These are phyloP conservation scores for Thysanoteuthis rhombus DNA, from an alignment of 2,888 invertebrate genomes.

Conservation along the genomic window DNA sequence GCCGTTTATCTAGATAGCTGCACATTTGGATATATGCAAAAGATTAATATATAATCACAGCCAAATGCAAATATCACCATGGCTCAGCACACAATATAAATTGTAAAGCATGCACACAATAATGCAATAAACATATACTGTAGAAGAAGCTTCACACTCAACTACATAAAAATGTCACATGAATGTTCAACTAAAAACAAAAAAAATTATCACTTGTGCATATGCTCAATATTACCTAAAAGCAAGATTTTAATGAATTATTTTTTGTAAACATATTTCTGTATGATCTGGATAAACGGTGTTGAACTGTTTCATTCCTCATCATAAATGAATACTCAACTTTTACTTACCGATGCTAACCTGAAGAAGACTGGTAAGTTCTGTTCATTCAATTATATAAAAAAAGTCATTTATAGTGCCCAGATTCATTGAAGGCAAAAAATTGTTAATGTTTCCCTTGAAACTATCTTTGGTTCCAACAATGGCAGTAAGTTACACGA, in stretches of 20 bases:
- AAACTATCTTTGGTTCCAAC: neutral
- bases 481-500: neutral
- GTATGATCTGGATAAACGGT: neutral
- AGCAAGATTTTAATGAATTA: neutral
- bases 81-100: neutral
- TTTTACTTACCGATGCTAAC: neutral
- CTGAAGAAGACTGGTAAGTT: constrained; percentile 23
- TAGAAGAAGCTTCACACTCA: neutral
- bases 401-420: neutral
- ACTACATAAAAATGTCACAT: neutral
- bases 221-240: neutral
- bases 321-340: neutral
- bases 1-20: neutral
- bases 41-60: neutral
- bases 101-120: neutral
- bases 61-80: neutral
- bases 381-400: constrained; percentile 16
- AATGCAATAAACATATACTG: neutral
- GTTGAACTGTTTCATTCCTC: constrained; percentile 12
- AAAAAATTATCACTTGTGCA: neutral
- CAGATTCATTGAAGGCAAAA: neutral
- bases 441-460: constrained; percentile 19
- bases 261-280: neutral
- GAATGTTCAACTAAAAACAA: neutral
- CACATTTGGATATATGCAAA: neutral